Conservation (phyloP, 2,797 vertebrate species). For the Myotis pilosus region DNA sequence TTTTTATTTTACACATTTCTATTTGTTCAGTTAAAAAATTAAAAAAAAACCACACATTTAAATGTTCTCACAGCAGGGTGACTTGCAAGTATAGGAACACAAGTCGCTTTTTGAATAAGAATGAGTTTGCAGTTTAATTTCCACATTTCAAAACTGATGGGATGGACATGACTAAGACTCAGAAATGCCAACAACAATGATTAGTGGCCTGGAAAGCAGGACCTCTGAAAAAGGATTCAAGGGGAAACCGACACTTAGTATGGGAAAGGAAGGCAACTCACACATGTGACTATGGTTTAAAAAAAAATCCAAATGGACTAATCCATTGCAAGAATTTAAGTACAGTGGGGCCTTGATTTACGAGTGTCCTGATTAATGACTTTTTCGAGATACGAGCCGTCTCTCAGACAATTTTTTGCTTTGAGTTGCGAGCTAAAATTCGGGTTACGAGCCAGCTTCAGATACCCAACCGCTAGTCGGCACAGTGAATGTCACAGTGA, state of each 20-base stretch:
- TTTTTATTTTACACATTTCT: not conserved
- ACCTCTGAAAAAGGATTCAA: not conserved
- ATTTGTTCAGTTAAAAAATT: not conserved
- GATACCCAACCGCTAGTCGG: too few species aligned
- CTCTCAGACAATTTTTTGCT: too few species aligned
- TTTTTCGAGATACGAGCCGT: too few species aligned
- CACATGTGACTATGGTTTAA: not conserved
- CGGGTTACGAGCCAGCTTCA: too few species aligned
- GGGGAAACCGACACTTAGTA: not conserved
- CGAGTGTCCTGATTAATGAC: too few species aligned
- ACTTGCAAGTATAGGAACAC: not conserved
- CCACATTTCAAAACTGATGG: not conserved
- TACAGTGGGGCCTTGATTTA: too few species aligned
- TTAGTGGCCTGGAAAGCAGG: not conserved
- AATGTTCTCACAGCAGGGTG: not conserved
- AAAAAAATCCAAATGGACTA: not conserved
- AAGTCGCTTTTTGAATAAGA: not conserved
- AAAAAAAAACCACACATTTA: not conserved
- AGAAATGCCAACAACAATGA: not conserved
- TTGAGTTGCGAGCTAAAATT: too few species aligned
- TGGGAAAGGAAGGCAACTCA: not conserved
- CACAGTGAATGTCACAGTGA: too few species aligned
- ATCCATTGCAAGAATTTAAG: not conserved
- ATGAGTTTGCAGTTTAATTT: not conserved
- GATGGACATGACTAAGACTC: not conserved